Base-by-base conservation (phyloP, 2,888 invertebrate species). In the Apodemia duryi region DNA sequence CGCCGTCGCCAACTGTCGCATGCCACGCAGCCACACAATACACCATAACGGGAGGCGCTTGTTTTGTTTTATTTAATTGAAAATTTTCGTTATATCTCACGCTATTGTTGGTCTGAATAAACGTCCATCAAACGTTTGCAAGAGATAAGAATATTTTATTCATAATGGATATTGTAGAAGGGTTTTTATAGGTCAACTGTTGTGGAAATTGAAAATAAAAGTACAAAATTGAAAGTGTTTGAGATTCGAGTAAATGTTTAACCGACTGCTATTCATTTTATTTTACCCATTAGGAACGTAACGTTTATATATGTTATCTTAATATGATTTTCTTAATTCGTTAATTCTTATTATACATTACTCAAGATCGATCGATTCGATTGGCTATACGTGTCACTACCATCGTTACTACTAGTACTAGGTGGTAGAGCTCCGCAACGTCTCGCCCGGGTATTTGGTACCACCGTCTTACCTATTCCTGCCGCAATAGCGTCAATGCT, bases 61-160 rank as follows among this genome's bases (percentile, higher is more conserved):
- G 82, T 85, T 86, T 86, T 86, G 83, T 86, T 87, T 86, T 80
- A 79, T 88, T 84, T 85, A 88, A 89, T 88, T 87, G 86, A 88
- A 87, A 84, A 84, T 86, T 84, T 87, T 86, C 82, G 83, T 82
- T 81, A 81, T 84, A 85, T 83, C 81, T 75, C 78, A 69, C 67
- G 66, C 79, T 75, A 81, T 88, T 88, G 83, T 87, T 72, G 77
- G 72, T 66, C 67, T 77, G 74, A 76, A 78, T 75, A 75, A 75
- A 75, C 73, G 74, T 74, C 73, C 72, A 69, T 73, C 72, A 72
- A 73, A 71, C 68, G 69, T 66, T 70, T 62, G 57, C 57, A 54
- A 68, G 63, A 73, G 75, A 77, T 76, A 57, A 73, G 71, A 70
- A 69, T 65, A 69, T 70, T 71, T 70, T 70, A 68, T 68, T 66